These are phyloP conservation scores for Penaeus japonicus DNA, from an alignment of 1,140 invertebrate genomes.

Conservation along the genomic window DNA sequence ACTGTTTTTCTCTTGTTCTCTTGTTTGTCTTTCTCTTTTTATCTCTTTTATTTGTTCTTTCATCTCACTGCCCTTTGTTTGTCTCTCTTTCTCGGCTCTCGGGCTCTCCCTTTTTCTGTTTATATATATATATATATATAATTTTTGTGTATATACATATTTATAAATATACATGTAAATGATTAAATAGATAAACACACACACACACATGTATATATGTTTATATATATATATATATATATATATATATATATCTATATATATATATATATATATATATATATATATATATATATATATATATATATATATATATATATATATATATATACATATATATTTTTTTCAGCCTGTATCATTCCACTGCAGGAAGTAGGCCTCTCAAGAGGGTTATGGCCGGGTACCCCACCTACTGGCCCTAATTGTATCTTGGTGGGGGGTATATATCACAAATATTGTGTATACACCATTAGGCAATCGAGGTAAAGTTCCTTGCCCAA, in stretches of 20 bases:
- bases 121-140: neutral
- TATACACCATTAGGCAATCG: too few relatives aligned
- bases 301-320: conserved; percentile 7
- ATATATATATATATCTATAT: conserved; percentile 31
- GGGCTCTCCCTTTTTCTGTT: neutral
- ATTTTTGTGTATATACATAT: neutral
- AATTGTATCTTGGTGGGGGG: too few relatives aligned
- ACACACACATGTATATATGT: conserved; percentile 24
- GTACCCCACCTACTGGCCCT: too few relatives aligned
- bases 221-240: conserved; percentile 36
- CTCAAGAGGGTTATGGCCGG: too few relatives aligned
- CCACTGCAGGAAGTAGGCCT: too few relatives aligned
- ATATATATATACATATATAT: conserved; percentile 36
- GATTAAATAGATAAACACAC: conserved; percentile 3
- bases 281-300: too few relatives aligned
- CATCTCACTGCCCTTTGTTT: neutral
- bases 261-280: conserved; percentile 16
- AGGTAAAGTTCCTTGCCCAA: too few relatives aligned
- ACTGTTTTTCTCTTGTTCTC: neutral
- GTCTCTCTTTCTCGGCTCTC: neutral
- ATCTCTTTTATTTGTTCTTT: neutral
- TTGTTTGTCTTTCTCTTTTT: neutral
- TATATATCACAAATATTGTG: too few relatives aligned
- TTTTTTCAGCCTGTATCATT: too few relatives aligned
- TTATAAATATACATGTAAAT: neutral